Percentiles rank a stretch among this genome's conserved stretches.
Evolutionary conservation across 2,888 invertebrate species (phyloP).

Genomic region (Epistrophella euchroma): DNA sequence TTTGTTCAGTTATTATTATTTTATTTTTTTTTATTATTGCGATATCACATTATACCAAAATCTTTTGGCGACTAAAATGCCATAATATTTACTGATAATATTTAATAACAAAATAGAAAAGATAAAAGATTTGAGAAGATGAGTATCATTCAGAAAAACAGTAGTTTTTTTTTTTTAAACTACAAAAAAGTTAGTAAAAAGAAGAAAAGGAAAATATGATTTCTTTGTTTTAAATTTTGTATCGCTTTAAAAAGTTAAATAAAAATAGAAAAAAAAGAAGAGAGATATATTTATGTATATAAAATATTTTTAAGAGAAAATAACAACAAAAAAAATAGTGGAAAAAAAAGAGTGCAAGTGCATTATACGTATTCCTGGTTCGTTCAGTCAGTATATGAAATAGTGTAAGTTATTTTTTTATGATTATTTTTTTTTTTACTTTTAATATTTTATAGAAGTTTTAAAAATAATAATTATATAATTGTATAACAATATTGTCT

Average conservation of each 20-base stretch:
- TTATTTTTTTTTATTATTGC: conserved; percentile 77
- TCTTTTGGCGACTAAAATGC: conserved; percentile 67
- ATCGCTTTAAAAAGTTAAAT: conserved; percentile 66
- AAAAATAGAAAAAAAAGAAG: conserved; percentile 38
- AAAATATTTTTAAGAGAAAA: conserved; percentile 47
- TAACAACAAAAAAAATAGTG: conserved; percentile 50
- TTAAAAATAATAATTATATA: conserved; percentile 13
- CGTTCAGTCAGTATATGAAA: conserved; percentile 79
- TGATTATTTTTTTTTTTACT: conserved; percentile 29
- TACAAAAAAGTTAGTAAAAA: conserved; percentile 52
- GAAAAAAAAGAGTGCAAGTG: conserved; percentile 46
- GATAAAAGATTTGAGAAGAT: conserved; percentile 23
- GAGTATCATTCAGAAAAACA: conserved; percentile 71
- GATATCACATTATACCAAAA: conserved; percentile 83
- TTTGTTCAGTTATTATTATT: conserved; percentile 73
- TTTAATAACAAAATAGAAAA: conserved; percentile 19
- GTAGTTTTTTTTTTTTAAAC: conserved; percentile 9
- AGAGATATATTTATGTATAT: conserved; percentile 31
- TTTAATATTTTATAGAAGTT: conserved; percentile 23
- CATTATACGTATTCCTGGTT: conserved; percentile 78
- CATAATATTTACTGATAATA: conserved; percentile 6
- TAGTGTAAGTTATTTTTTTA: conserved; percentile 51
- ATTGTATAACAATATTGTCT: conserved; percentile 49
- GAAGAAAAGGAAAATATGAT: not conserved
- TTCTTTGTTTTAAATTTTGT: conserved; percentile 58